Base-by-base conservation (phyloP, 2,797 vertebrate species). In the Australoheros facetus region DNA sequence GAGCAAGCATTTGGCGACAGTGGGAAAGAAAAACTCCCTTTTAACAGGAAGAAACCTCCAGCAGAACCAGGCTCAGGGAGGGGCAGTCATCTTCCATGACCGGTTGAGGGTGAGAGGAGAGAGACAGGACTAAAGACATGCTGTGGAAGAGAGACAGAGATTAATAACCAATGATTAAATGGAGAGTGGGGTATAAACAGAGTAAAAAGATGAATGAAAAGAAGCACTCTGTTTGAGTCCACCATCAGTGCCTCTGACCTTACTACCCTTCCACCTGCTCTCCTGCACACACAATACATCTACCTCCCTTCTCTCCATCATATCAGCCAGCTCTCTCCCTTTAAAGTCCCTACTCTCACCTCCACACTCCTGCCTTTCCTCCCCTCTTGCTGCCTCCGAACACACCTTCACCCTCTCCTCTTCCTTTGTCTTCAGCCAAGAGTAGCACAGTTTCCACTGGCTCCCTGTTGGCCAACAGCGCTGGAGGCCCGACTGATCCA, bases 391-490 rank as follows among this genome's bases (percentile, higher is more conserved):
- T 9, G 34, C 12, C 59, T 62, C 34, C 59, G 14, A 62, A 23
- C 59, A 62, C 34, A 39, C 34, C 59, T 62, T 23, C 7, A n/a
- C 57, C 4, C 0, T 42, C 37, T 26, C 59, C 13, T 21, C 21
- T 42, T 37, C 37, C 37, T 37, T 11, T 11, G 37, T 37, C 37
- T 37, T 62, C 37, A 26, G n/a, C 34, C 59, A 39, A 5, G n/a
- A 39, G 34, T n/a, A 42, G 59, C 59, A 42, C 34, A 1, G 34
- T 5, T 37, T 10, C 32, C 37, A 11, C 37, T 11, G 37, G 37
- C 10, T 37, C 37, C 37, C 34, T 37, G 2, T 23, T 1, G 59
- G 14, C n/a, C 59, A 23, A 9, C n/a, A 1, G 59, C 0, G 0
- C 12, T 0, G 7, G 56, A 13, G 32, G 19, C 1, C 58, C 6